Percentiles rank a stretch among this genome's conserved stretches.
phyloP scores from a whole-genome alignment of 2,888 invertebrate species.

The Diarsia dahlii region DNA sequence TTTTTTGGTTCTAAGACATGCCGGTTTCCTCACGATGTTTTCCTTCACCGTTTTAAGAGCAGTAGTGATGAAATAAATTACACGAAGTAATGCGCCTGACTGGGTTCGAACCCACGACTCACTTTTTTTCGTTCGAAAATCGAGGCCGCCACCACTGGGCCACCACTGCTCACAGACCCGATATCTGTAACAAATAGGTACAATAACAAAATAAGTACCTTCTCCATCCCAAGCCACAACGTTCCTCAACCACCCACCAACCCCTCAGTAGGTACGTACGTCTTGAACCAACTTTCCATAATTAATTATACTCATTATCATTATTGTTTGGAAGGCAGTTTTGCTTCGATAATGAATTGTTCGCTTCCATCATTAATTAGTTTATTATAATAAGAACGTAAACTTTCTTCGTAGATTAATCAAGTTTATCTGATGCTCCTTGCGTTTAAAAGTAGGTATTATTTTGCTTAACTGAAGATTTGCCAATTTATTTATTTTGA shows the following conservation, averaged over 20 bases:
- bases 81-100: too few species aligned
- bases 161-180: too few species aligned
- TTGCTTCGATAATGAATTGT: constrained; percentile 91
- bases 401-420: constrained; percentile 88
- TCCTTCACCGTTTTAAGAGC: too few species aligned
- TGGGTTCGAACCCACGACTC: too few species aligned
- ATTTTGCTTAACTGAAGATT: constrained; percentile 64
- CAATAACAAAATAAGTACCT: constrained; percentile 66
- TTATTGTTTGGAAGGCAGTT: constrained; percentile 91
- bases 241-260: constrained; percentile 69
- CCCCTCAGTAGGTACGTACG: constrained; percentile 82
- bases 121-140: too few species aligned
- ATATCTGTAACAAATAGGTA: neutral
- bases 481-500: constrained; percentile 64
- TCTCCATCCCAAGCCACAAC: constrained; percentile 67
- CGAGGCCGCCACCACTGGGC: too few species aligned
- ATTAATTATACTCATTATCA: constrained; percentile 91
- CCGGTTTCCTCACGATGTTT: too few species aligned
- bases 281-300: constrained; percentile 90
- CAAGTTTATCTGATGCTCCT: constrained; percentile 88
- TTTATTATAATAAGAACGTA: constrained; percentile 90
- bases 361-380: constrained; percentile 90
- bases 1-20: too few species aligned
- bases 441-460: constrained; percentile 77
- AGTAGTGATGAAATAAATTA: too few species aligned